Base-by-base conservation (phyloP, 1,140 invertebrate genomes). In the Pygmarrhopalites habei region DNA sequence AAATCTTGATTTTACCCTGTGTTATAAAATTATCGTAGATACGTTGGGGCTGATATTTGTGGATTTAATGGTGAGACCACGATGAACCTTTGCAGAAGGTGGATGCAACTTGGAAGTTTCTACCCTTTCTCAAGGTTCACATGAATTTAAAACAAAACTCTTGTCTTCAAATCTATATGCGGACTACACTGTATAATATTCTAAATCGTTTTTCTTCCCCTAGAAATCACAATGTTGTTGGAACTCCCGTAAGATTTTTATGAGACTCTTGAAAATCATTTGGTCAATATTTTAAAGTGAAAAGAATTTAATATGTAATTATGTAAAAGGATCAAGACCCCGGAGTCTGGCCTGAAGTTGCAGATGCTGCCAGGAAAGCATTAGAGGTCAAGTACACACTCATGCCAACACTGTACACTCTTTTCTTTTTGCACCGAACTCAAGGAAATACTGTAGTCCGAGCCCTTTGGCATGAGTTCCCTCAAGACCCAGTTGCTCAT, bases 141-240 rank as follows among this genome's bases (percentile, higher is more conserved):
- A n/a, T n/a, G n/a, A n/a, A n/a, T n/a, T n/a, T n/a, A n/a, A n/a
- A 49, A 73, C 58, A 71, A 72, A 69, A 76, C 73, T 67, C 67
- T 53, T 23, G 28, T 56, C 19, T 59, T 10, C 32, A 23, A 39
- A 81, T 68, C 39, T 80, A 70, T 62, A 78, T 88, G 0, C 91
- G 89, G 88, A 83, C 82, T 79, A 84, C 90, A 74, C 76, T 2
- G 91, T 90, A 2, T 87, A 88, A 4, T 90, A 90, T 77, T 90
- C 90, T 76, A 87, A n/a, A n/a, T n/a, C n/a, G n/a, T n/a, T n/a
- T n/a, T n/a, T n/a, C n/a, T n/a, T 92, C 92, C 77, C 83, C 87
- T 1, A 81, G 90, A 68, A 93, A 91, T 76, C 90, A 93, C 72
- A 92, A 92, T 75, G 82, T 65, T 41, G 39, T 62, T 47, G 68